Conservation (phyloP, 2,888 invertebrate species). For the Cancer borealis region DNA sequence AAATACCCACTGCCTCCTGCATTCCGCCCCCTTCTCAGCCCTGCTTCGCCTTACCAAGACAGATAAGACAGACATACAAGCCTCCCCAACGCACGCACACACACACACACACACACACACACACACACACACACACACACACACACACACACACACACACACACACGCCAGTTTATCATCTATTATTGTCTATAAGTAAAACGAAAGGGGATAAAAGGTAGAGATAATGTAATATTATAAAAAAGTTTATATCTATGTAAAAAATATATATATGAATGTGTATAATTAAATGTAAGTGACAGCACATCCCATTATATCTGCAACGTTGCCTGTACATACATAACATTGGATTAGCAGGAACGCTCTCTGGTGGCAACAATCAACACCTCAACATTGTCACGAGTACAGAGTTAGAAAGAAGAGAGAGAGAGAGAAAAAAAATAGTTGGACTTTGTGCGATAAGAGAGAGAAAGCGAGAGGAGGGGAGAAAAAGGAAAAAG, state of each 20-base stretch:
- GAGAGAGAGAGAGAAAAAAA: neutral
- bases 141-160: slow-evolving; percentile 15
- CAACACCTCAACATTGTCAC: neutral
- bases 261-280: neutral
- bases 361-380: neutral
- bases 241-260: neutral
- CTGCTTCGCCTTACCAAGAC: neutral
- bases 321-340: neutral
- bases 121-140: too few relatives aligned
- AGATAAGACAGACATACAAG: neutral
- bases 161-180: neutral
- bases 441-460: neutral
- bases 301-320: neutral
- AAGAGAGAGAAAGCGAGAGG: neutral
- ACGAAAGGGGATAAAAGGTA: neutral
- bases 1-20: neutral
- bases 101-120: neutral
- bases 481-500: neutral
- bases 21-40: slow-evolving; percentile 32
- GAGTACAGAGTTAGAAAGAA: neutral
- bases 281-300: slow-evolving; percentile 41
- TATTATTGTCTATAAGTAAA: neutral
- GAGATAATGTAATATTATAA: neutral
- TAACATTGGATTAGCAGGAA: neutral
- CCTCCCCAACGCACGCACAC: neutral